Conservation (phyloP, 2,888 invertebrate species). For the Epiperipatus broadwayi region DNA sequence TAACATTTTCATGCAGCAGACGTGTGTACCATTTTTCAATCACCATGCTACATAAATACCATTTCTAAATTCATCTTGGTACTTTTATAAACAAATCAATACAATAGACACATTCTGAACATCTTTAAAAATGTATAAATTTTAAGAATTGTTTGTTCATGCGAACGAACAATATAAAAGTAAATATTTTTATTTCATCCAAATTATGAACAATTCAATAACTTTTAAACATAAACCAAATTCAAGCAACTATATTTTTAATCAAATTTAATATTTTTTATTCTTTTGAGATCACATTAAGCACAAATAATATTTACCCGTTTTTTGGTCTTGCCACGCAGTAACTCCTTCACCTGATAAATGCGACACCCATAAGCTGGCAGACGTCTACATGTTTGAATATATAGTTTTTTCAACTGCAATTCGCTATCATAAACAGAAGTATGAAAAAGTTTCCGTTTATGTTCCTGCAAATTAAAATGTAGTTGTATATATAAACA, state of each 20-base stretch:
- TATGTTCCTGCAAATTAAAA: conserved; percentile 36
- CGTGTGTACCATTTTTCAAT: too few species aligned
- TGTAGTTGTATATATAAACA: too few species aligned
- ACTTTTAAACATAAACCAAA: background rate
- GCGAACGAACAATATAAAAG: conserved; percentile 6
- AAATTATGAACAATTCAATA: background rate
- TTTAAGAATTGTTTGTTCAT: too few species aligned
- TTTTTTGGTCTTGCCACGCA: conserved; percentile 39
- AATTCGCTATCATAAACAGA: conserved; percentile 42
- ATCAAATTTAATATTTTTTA: too few species aligned
- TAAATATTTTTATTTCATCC: conserved; percentile 10
- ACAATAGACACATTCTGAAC: too few species aligned
- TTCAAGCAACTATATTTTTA: too few species aligned
- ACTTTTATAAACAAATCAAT: too few species aligned
- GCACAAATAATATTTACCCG: conserved; percentile 31
- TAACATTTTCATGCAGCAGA: too few species aligned
- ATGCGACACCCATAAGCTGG: conserved; percentile 41
- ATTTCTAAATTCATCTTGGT: too few species aligned
- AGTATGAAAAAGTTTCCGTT: conserved; percentile 42
- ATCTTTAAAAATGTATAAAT: too few species aligned
- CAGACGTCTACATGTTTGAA: conserved; percentile 40
- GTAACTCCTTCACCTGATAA: conserved; percentile 41
- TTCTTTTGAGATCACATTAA: too few species aligned
- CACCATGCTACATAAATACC: too few species aligned
- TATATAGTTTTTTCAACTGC: conserved; percentile 41